Evolutionary conservation across 2,113 vertebrate species (phyloP).

Genomic region (Nerophis ophidion): DNA sequence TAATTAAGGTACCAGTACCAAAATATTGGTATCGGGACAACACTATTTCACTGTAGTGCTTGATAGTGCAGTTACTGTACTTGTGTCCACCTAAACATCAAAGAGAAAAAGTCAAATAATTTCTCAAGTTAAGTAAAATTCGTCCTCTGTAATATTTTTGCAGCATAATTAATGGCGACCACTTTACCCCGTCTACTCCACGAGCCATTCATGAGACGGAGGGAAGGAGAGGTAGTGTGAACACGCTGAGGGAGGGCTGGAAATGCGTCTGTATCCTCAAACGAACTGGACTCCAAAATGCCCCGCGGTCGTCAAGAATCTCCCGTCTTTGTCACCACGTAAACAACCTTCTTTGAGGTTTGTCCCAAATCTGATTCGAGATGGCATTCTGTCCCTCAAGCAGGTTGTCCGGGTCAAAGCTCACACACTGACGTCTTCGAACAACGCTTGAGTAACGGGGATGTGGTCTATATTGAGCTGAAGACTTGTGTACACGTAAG

Average conservation of each 20-base stretch:
- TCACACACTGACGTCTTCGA: constrained; percentile 12
- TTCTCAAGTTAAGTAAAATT: constrained; percentile 29
- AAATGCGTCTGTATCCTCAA: constrained; percentile 29
- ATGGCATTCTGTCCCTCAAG: constrained; percentile 21
- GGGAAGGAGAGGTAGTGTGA: background rate
- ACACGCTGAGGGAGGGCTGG: constrained; percentile 4
- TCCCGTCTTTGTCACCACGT: constrained; percentile 24
- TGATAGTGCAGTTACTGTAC: too few species aligned
- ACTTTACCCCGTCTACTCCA: constrained; percentile 45
- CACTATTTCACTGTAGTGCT: too few species aligned
- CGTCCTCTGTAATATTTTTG: constrained; percentile 41
- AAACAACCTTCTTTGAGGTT: constrained; percentile 32
- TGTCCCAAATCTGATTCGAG: constrained; percentile 41
- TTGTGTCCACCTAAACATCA: constrained; percentile 19
- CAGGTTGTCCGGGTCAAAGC: constrained; percentile 15
- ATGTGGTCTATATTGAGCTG: constrained; percentile 28
- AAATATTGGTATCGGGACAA: too few species aligned
- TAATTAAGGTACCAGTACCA: too few species aligned
- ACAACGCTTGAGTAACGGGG: constrained; percentile 30
- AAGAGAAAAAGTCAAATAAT: constrained; percentile 32
- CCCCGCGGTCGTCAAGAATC: constrained; percentile 18
- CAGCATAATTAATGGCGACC: constrained; percentile 46
- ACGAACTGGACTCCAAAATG: constrained; percentile 25
- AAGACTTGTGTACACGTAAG: constrained; percentile 16
- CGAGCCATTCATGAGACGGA: constrained; percentile 45